Base-by-base conservation (phyloP, 2,888 invertebrate genomes). In the Perizoma flavofasciatum region DNA sequence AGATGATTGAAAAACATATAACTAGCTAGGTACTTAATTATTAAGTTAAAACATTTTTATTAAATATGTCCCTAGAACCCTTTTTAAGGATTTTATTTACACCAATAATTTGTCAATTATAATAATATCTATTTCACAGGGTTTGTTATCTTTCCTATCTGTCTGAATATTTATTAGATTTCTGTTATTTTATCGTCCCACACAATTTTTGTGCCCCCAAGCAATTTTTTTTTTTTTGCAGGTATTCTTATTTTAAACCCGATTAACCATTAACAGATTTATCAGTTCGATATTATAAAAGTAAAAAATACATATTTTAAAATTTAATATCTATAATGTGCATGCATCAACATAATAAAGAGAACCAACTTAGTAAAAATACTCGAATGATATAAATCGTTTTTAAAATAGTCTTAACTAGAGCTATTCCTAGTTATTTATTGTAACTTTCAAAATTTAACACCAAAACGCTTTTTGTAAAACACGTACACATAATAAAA, bases 51-150 rank as follows among this genome's bases (percentile, higher is more conserved):
- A 65, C 60, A 67, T 70, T 69, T 66, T 69, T 66, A 66, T 70
- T 73, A 72, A 67, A 47, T 59, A 70, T 73, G 72, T 71, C 77
- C 74, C 76, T 78, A 74, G 72, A 73, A 72, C 74, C 80, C 80
- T 72, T 65, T 22, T 64, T 61, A 69, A 81, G 82, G 83, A 74
- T 81, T 83, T 85, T 67, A 78, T 82, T 90, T 88, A 83, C 74
- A 85, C 81, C 82, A 84, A 89, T 90, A 81, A 82, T 86, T 89
- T 73, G 91, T 91, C 91, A 91, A 91, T 91, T 91, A 90, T 73
- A 22, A 22, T 22, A 22, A 62, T 57, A 61, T 60, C 63, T 77
- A 77, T 81, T 85, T 83, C 87, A 89, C 91, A 91, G 90, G 91
- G 91, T 89, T 85, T 83, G 79, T 86, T 86, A 83, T 84, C 82